These are phyloP conservation scores for Hycleus phaleratus DNA, from an alignment of 1,140 invertebrate species.

Conservation along the genomic window DNA sequence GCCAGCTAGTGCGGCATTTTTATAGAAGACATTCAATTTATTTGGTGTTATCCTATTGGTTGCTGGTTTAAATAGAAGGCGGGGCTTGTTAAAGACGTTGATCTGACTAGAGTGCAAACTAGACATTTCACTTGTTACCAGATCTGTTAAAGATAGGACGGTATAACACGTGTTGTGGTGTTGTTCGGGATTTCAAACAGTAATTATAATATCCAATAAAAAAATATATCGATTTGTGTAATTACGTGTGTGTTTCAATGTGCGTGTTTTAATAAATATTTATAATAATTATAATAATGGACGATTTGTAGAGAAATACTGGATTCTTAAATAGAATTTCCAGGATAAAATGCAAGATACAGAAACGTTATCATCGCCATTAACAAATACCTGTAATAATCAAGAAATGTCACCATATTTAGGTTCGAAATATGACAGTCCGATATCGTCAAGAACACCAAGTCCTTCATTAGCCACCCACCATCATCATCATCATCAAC, in stretches of 20 bases:
- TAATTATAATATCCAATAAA: no score
- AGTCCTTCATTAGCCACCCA: constrained; percentile 21
- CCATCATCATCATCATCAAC: no score
- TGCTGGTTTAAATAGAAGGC: constrained; percentile 11
- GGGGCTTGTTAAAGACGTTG: constrained; percentile 19
- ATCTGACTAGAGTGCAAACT: constrained; percentile 26
- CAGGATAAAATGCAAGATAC: constrained; percentile 38
- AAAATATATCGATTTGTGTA: no score
- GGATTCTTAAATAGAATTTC: no score
- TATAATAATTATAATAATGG: no score
- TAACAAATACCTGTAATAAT: constrained; percentile 6
- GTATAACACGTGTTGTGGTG: constrained; percentile 24
- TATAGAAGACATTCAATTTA: constrained; percentile 24
- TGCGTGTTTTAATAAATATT: no score
- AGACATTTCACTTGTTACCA: constrained; percentile 36
- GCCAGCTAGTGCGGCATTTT: constrained; percentile 14
- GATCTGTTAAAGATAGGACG: constrained; percentile 36
- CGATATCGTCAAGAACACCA: constrained; percentile 33
- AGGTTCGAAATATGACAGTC: constrained; percentile 36
- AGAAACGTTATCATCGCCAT: constrained; percentile 17
- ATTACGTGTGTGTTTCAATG: no score
- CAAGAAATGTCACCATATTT: constrained; percentile 37
- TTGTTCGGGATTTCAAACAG: no score
- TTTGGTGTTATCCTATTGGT: constrained; percentile 20
- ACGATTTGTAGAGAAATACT: no score